Evolutionary conservation across 2,888 invertebrate genomes (phyloP).

Genomic region (Coecobrya sp.): DNA sequence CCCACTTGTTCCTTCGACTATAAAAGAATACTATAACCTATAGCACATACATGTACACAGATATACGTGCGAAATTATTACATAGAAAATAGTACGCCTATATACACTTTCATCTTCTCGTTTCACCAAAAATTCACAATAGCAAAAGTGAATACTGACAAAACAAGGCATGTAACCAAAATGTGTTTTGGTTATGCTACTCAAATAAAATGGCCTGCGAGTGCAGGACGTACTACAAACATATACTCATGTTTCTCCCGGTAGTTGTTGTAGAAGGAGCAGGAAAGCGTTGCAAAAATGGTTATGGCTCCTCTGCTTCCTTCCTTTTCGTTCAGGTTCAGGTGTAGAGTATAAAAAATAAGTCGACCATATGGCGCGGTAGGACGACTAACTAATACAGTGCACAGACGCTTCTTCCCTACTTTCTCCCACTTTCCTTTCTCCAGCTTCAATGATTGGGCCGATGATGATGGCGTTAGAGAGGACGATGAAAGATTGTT

Average conservation of each 20-base stretch:
- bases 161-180: conserved; percentile 41
- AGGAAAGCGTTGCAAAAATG: conserved; percentile 42
- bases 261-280: conserved; percentile 26
- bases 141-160: conserved; percentile 35
- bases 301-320: conserved; percentile 30
- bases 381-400: background rate
- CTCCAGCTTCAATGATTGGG: conserved; percentile 4
- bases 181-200: conserved; percentile 41
- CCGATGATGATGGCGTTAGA: conserved; percentile 1
- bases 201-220: conserved; percentile 17
- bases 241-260: background rate
- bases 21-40: background rate
- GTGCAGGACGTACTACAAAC: background rate
- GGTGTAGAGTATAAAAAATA: conserved; percentile 19
- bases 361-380: conserved; percentile 33
- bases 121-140: conserved; percentile 24
- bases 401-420: background rate
- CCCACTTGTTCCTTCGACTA: conserved; percentile 25
- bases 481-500: conserved; percentile 28
- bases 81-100: background rate
- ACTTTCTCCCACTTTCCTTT: background rate
- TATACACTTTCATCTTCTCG: background rate
- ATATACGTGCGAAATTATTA: background rate
- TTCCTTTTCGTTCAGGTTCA: conserved; percentile 30
- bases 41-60: background rate